phyloP scores from a whole-genome alignment of 2,113 vertebrate species.

The Noctilio leporinus region DNA sequence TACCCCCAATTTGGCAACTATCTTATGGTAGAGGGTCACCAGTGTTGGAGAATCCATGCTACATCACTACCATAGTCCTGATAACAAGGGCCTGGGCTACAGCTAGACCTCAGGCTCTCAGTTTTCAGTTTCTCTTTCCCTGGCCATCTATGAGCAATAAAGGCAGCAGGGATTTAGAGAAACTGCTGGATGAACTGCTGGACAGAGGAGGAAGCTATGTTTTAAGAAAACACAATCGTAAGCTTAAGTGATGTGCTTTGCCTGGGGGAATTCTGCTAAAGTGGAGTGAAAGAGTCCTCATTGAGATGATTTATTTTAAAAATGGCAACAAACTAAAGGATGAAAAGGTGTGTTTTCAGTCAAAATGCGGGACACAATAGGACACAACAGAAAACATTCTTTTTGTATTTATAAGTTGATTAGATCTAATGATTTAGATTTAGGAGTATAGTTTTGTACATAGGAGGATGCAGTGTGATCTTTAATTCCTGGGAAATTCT shows the following conservation, averaged over 20 bases:
- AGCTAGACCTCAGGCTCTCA: not conserved
- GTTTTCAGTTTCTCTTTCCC: not conserved
- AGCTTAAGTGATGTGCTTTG: not conserved
- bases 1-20: not conserved
- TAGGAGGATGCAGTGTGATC: not conserved
- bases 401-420: not conserved
- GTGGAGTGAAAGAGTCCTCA: not conserved
- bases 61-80: not conserved
- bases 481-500: not conserved
- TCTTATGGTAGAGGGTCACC: not conserved
- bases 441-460: not conserved
- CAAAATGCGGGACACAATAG: not conserved
- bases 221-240: not conserved
- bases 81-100: not conserved
- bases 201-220: not conserved
- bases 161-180: not conserved
- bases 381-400: not conserved
- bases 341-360: not conserved
- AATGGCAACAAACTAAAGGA: not conserved
- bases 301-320: not conserved
- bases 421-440: not conserved
- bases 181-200: not conserved
- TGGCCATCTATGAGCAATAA: not conserved
- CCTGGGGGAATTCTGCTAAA: not conserved
- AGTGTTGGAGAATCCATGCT: not conserved